phyloP scores from a whole-genome alignment of 2,888 invertebrate species.

The Prenolepis imparis region DNA sequence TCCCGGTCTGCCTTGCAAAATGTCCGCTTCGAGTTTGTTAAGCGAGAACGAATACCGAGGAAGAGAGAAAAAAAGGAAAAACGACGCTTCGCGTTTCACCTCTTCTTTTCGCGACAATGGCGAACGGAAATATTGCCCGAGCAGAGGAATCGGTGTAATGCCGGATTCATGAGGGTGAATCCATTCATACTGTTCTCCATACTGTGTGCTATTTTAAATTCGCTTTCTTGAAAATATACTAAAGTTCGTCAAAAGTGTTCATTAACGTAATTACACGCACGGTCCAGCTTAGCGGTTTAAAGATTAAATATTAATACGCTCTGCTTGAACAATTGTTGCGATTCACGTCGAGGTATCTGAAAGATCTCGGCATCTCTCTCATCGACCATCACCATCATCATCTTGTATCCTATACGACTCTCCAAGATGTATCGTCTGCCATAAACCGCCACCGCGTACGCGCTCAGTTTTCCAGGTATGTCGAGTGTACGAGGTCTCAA shows the following conservation, averaged over 20 bases:
- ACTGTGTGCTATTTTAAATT: neutral
- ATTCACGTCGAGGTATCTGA: slow-evolving; percentile 1
- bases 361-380: slow-evolving; percentile 24
- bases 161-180: neutral
- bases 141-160: slow-evolving; percentile 32
- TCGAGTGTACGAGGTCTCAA: slow-evolving; percentile 24
- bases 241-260: neutral
- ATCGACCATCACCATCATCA: neutral
- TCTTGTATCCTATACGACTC: slow-evolving; percentile 15
- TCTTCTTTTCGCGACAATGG: slow-evolving; percentile 30
- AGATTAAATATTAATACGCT: slow-evolving; percentile 5
- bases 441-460: slow-evolving; percentile 40
- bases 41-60: slow-evolving; percentile 34
- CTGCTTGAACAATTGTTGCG: neutral
- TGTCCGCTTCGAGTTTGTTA: slow-evolving; percentile 37
- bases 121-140: slow-evolving; percentile 30
- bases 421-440: slow-evolving; percentile 37
- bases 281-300: neutral
- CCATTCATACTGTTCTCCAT: neutral
- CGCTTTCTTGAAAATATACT: slow-evolving; percentile 1
- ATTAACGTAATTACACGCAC: neutral
- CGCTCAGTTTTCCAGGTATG: slow-evolving; percentile 35
- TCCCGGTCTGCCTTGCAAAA: slow-evolving; percentile 42
- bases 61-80: neutral
- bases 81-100: slow-evolving; percentile 1